A percentile compares a stretch with the other conserved stretches of the same genome.
Evolutionary conservation across 1,140 invertebrate genomes (phyloP).

Genomic region (Ditylenchus dipsaci): DNA sequence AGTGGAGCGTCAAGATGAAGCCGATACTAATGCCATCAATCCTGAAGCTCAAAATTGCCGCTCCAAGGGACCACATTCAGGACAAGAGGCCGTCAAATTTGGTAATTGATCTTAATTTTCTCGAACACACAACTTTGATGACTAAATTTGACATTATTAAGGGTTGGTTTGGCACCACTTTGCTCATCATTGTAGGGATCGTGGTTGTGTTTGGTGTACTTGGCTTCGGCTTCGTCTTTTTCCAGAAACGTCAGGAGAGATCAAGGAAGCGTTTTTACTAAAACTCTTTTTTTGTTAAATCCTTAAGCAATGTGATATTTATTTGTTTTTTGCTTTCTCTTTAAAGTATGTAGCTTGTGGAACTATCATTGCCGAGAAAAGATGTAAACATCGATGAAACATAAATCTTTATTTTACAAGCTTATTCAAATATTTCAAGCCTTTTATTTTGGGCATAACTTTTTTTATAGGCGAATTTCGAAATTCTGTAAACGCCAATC

Average conservation of each 20-base stretch:
- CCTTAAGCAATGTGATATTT: neutral
- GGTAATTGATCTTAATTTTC: no score
- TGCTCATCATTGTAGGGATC: constrained; percentile 50
- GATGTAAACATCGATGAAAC: neutral
- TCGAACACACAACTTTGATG: no score
- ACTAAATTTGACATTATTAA: no score
- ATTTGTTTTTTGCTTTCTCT: neutral
- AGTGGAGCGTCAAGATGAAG: constrained; percentile 45
- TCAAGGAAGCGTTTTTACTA: constrained; percentile 53
- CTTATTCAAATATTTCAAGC: no score
- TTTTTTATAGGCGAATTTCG: no score
- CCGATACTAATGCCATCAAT: constrained; percentile 40
- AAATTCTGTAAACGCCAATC: no score
- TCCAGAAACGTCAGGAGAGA: constrained; percentile 48
- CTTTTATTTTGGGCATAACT: no score
- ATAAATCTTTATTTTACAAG: no score
- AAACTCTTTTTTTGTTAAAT: neutral
- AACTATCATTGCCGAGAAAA: neutral
- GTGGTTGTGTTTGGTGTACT: constrained; percentile 49
- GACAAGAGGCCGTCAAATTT: constrained; percentile 52
- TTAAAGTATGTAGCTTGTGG: neutral
- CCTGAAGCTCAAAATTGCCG: constrained; percentile 50
- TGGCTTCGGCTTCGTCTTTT: constrained; percentile 47
- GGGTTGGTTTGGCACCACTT: constrained; percentile 48
- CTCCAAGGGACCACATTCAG: constrained; percentile 53